Conservation (phyloP, 2,888 invertebrate genomes). For the Incurvaria masculella region DNA sequence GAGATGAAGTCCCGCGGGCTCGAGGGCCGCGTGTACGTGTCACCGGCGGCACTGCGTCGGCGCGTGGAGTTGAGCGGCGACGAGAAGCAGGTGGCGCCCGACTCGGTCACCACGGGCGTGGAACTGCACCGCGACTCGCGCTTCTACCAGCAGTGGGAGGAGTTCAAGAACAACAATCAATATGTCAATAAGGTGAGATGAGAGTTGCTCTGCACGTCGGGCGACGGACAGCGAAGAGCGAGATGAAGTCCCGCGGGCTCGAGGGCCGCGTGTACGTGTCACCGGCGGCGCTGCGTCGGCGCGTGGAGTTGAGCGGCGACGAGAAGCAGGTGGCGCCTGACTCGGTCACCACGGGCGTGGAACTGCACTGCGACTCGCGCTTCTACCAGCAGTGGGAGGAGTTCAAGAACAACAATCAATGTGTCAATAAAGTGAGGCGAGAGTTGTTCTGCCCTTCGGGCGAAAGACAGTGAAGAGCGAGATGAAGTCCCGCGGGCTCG, state of each 20-base stretch:
- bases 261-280: slow-evolving; percentile 77
- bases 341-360: slow-evolving; percentile 83
- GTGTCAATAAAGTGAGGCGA: slow-evolving; percentile 93
- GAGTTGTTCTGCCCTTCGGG: too few species aligned
- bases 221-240: slow-evolving; percentile 90
- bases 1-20: slow-evolving; percentile 73
- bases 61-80: slow-evolving; percentile 66
- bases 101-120: slow-evolving; percentile 83
- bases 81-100: slow-evolving; percentile 64
- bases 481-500: slow-evolving; percentile 65
- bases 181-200: slow-evolving; percentile 84
- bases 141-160: slow-evolving; percentile 97
- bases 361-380: slow-evolving; percentile 95
- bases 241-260: slow-evolving; percentile 68
- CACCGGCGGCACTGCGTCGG: slow-evolving; percentile 71
- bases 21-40: slow-evolving; percentile 74
- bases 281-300: slow-evolving; percentile 69
- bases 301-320: slow-evolving; percentile 64
- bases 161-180: slow-evolving; percentile 96
- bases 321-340: slow-evolving; percentile 68
- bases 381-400: slow-evolving; percentile 98
- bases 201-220: slow-evolving; percentile 35
- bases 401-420: slow-evolving; percentile 96
- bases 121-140: slow-evolving; percentile 96
- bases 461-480: slow-evolving; percentile 91